phyloP scores from a whole-genome alignment of 1,140 invertebrate species.

The Whitmania pigra region DNA sequence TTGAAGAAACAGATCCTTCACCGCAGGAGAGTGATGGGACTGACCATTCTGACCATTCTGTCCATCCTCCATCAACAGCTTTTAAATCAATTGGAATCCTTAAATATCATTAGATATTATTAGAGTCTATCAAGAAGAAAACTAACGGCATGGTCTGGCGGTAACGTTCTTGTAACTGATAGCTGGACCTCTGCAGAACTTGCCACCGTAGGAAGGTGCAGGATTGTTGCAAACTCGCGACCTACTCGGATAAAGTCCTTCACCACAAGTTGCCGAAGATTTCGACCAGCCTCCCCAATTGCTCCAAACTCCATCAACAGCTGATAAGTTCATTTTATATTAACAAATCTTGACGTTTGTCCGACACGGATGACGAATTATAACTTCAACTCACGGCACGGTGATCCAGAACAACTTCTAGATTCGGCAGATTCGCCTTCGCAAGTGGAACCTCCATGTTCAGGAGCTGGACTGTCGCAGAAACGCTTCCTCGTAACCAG shows the following conservation, averaged over 20 bases:
- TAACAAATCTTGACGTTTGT: not conserved
- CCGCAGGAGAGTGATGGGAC: conserved; percentile 43
- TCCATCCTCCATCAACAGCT: conserved; percentile 13
- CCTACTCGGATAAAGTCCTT: conserved; percentile 54
- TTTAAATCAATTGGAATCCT: not conserved
- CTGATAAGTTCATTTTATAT: not conserved
- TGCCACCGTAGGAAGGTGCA: conserved; percentile 18
- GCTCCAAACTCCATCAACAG: conserved; percentile 49
- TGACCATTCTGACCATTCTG: too few relatives aligned
- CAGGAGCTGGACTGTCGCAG: conserved; percentile 33
- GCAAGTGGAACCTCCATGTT: conserved; percentile 31
- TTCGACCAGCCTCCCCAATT: conserved; percentile 49
- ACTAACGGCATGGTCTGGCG: not conserved
- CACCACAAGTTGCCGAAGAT: conserved; percentile 54
- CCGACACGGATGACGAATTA: not conserved
- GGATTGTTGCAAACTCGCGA: conserved; percentile 45
- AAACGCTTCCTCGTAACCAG: conserved; percentile 40
- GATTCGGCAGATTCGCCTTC: not conserved
- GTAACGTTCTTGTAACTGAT: not conserved
- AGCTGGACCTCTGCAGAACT: conserved; percentile 14
- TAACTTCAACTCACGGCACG: conserved; percentile 13
- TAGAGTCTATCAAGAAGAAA: not conserved
- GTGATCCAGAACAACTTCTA: conserved; percentile 22
- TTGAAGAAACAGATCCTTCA: conserved; percentile 48
- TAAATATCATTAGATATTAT: too few relatives aligned